Evolutionary conservation across 2,888 invertebrate genomes (phyloP), one percentile per base, ranked within the genome.

Genomic region (Pachliopta kotzebuea): DNA sequence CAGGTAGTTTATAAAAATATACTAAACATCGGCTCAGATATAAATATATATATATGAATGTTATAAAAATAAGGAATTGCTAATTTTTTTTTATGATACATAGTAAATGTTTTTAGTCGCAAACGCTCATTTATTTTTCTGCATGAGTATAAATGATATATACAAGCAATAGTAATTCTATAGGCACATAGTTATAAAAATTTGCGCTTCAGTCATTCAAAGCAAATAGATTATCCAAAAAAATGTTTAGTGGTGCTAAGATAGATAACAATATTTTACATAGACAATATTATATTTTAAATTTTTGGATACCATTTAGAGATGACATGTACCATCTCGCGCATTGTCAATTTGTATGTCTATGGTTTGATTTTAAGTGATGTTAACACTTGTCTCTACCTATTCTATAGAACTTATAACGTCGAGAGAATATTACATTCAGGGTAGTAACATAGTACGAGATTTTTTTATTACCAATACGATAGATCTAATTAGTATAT

Each of bases 191-290:
- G 21, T 52, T 52, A 52, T 14, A n/a, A 9, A 8, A 52, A 53
- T 63, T 63, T 58, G 52, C 37, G 59, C 63, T 59, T 63, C 49
- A 59, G 49, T 58, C n/a, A 64, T 24, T 23, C 20, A 20, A 52
- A 23, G 17, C 29, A 31, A 53, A 37, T 31, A 52, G 26, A 31
- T 31, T 2, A 52, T 64, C 23, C 6, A 56, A 60, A 65, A 61
- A 71, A 75, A 78, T 82, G 79, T 74, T 73, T 86, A 86, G 88
- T 82, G 90, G 90, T 90, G 90, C 90, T 90, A 88, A 84, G 78
- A 83, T 81, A 81, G 68, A 77, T 72, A 80, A 69, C 74, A 80
- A 85, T 88, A 90, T 90, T 86, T 87, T 88, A 86, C 81, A 85
- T 87, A 88, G 85, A 86, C 79, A 86, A 85, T 88, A 85, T 81